These are phyloP conservation scores for Athene noctua DNA, from an alignment of 2,113 vertebrate species.

Conservation along the genomic window DNA sequence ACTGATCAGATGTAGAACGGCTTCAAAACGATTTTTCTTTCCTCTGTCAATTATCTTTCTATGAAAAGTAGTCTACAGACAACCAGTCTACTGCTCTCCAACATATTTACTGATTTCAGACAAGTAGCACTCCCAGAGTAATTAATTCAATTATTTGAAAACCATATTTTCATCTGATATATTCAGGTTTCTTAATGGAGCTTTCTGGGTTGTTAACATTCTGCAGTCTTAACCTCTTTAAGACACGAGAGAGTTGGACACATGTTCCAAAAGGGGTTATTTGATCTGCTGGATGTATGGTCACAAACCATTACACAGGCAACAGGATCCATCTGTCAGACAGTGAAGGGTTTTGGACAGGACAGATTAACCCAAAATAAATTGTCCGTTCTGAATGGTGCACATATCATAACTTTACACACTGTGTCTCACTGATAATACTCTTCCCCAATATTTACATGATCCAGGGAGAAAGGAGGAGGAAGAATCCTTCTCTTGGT, in stretches of 20 bases:
- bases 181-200: background rate
- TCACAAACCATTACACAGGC: background rate
- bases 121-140: background rate
- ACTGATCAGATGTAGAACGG: background rate
- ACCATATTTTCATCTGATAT: background rate
- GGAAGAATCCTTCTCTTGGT: background rate
- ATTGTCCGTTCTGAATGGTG: background rate
- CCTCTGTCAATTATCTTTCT: background rate
- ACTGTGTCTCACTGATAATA: background rate
- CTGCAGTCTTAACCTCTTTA: background rate
- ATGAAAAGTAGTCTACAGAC: background rate
- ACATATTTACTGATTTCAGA: background rate
- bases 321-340: background rate
- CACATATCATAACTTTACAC: background rate
- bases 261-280: background rate
- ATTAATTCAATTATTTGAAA: background rate
- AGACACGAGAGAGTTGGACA: background rate
- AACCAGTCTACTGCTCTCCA: background rate
- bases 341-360: background rate
- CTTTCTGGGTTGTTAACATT: background rate
- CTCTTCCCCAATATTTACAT: background rate
- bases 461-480: background rate
- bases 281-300: background rate
- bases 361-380: background rate
- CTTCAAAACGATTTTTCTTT: background rate